Percentiles rank a stretch among this genome's conserved stretches.
Conservation (phyloP, 2,888 invertebrate species). For the Caenorhabditis drosophilae region DNA sequence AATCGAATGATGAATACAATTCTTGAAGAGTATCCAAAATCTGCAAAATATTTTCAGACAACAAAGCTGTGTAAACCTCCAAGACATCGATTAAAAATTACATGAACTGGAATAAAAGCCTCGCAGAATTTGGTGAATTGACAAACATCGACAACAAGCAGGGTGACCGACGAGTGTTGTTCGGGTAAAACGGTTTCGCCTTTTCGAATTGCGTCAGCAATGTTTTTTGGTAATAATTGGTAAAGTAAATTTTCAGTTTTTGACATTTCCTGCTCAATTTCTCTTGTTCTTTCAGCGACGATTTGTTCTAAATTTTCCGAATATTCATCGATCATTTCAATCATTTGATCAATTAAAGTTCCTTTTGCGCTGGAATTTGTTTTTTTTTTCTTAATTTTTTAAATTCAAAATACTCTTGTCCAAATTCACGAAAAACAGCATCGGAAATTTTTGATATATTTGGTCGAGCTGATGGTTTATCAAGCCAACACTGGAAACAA, state of each 20-base stretch:
- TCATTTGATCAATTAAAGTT: constrained; percentile 55
- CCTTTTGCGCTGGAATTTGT: constrained; percentile 41
- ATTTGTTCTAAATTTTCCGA: constrained; percentile 52
- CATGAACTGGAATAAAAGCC: constrained; percentile 51
- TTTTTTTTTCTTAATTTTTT: background rate
- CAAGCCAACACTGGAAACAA: constrained; percentile 37
- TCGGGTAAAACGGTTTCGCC: constrained; percentile 41
- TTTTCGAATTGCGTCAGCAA: constrained; percentile 44
- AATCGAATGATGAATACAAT: constrained; percentile 51
- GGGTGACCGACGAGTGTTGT: constrained; percentile 43
- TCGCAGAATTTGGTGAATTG: constrained; percentile 51
- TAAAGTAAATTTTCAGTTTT: constrained; percentile 48
- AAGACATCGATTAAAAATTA: too few relatives aligned
- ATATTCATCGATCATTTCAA: constrained; percentile 56
- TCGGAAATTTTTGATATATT: constrained; percentile 43
- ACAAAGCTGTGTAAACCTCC: background rate
- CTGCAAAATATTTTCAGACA: constrained; percentile 16
- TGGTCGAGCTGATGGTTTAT: constrained; percentile 37
- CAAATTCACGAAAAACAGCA: constrained; percentile 51
- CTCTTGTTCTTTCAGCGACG: constrained; percentile 48
- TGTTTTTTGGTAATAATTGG: constrained; percentile 45
- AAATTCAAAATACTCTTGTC: constrained; percentile 38
- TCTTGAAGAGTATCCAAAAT: constrained; percentile 51
- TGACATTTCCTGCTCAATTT: constrained; percentile 39
- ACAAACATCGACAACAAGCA: constrained; percentile 52